Evolutionary conservation across 2,113 vertebrate genomes (phyloP).

Genomic region (Callocephalon fimbriatum): DNA sequence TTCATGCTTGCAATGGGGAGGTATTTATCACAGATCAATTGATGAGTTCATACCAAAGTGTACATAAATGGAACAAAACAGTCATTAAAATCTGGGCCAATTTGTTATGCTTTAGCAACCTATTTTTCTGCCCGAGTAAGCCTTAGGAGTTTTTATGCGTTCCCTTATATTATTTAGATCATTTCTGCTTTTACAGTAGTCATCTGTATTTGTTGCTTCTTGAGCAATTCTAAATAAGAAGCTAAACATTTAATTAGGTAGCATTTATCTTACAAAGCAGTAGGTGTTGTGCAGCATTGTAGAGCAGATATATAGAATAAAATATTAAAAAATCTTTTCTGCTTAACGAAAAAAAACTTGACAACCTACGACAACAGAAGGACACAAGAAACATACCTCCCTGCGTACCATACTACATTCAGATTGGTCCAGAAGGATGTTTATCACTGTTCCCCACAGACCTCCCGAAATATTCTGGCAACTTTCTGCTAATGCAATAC

Average conservation of each 20-base stretch:
- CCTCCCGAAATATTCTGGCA: conserved; percentile 98
- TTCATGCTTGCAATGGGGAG: not conserved
- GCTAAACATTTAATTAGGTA: not conserved
- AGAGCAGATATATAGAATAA: not conserved
- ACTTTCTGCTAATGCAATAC: conserved; percentile 87
- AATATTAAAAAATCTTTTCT: not conserved
- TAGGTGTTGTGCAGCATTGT: not conserved
- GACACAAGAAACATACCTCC: conserved; percentile 81
- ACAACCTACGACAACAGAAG: not conserved
- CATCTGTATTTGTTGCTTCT: not conserved
- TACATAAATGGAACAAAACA: not conserved
- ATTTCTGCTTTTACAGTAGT: not conserved
- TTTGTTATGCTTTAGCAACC: not conserved
- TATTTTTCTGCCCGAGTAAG: not conserved
- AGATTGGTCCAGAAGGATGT: conserved; percentile 91
- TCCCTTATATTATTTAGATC: not conserved
- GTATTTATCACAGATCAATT: not conserved
- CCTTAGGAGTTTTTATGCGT: not conserved
- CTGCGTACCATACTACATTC: conserved; percentile 96
- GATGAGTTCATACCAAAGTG: not conserved
- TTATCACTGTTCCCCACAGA: conserved; percentile 93
- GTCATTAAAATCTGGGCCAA: not conserved
- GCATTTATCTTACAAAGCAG: not conserved
- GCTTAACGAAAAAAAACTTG: not conserved
- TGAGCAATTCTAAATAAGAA: not conserved